Base-by-base conservation (phyloP, 1,140 invertebrate genomes). In the Orius laevigatus region DNA sequence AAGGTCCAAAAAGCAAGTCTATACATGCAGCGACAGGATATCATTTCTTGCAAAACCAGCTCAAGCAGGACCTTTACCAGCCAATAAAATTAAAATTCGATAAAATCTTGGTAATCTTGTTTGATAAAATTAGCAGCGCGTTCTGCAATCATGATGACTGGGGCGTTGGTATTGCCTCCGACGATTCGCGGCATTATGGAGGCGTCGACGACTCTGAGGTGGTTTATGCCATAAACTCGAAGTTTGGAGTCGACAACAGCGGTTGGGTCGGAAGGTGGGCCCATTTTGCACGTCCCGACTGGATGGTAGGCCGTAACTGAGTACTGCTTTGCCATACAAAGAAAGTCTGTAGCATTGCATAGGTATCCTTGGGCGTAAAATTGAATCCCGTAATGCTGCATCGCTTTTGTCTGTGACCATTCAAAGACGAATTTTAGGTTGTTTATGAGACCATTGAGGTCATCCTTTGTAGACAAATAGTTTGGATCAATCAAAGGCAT, bases 401-500 rank as follows among this genome's bases (percentile, higher is more conserved):
- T 47, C 0, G 58, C 52, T 12, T 47, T 31, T 1, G 61, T 58
- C 16, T 57, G 40, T 1, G 36, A 19, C n/a, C 53, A 34, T 1
- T 32, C 3, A 0, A 42, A 31, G 6, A 42, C 41, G 5, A 57
- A 8, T 10, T 44, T 40, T 1, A 12, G 1, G 45, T 44, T 57
- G 63, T 63, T n/a, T 59, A 84, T 72, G 60, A 84, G 61, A 33
- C 76, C 61, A 53, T 74, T 69, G 5, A 83, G 61, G 57, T 86
- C 84, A 4, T 71, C 60, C 0, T 73, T 72, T 62, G 82, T 65
- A 0, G 72, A 61, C 33, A 80, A 79, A 59, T 88, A 90, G 57
- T 84, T 84, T 1, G 87, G 81, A 60, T 83, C 78, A 33, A 93
- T 85, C 3, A 73, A 59, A 0, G 89, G 88, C 55, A 79, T 70